A percentile compares a stretch with the other conserved stretches of the same genome.
Evolutionary conservation across 2,797 vertebrate genomes (phyloP).

Genomic region (Alfaro cultratus): DNA sequence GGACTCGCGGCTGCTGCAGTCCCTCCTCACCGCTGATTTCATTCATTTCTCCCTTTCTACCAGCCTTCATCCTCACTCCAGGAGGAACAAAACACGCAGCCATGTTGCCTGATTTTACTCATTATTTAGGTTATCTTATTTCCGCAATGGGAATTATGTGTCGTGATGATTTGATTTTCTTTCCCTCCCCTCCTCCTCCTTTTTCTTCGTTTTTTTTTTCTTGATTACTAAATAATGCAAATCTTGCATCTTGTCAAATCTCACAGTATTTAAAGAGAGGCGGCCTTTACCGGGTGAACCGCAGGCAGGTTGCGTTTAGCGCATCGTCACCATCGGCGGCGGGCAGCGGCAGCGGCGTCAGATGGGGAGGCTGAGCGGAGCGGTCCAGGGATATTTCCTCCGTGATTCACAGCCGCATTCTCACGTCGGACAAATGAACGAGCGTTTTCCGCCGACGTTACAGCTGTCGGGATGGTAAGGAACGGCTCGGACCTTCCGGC

Average conservation of each 20-base stretch:
- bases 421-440: conserved; percentile 70
- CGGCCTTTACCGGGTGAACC: conserved; percentile 44
- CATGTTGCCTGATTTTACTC: conserved; percentile 65
- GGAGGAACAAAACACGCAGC: conserved; percentile 59
- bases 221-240: conserved; percentile 37
- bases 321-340: conserved; percentile 65
- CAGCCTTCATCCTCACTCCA: conserved; percentile 38
- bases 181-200: background rate
- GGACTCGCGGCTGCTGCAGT: conserved; percentile 69
- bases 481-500: conserved; percentile 59
- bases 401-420: conserved; percentile 57
- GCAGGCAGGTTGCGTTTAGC: conserved; percentile 79
- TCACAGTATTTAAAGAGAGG: background rate
- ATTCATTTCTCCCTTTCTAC: conserved; percentile 50
- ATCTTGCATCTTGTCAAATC: conserved; percentile 20
- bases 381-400: conserved; percentile 59
- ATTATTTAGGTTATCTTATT: conserved; percentile 59
- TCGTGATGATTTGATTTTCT: conserved; percentile 57
- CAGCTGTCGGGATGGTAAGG: conserved; percentile 53
- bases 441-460: conserved; percentile 51
- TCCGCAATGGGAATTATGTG: conserved; percentile 55
- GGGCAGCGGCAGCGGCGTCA: conserved; percentile 46
- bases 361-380: conserved; percentile 70
- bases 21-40: conserved; percentile 57
- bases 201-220: background rate